Conservation (phyloP, 2,113 vertebrate species). For the Sander vitreus region DNA sequence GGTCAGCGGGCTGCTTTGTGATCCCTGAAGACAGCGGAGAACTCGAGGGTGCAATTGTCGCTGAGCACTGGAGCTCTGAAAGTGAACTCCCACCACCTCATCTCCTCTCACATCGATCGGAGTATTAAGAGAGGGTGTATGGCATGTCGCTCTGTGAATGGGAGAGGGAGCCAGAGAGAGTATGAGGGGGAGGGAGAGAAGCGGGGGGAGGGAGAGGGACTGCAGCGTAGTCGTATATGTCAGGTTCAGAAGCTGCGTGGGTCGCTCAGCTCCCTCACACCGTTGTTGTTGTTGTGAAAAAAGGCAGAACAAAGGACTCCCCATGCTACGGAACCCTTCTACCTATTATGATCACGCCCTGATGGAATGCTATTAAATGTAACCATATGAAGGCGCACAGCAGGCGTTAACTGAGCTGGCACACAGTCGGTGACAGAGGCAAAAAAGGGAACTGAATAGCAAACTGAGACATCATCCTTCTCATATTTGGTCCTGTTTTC, state of each 20-base stretch:
- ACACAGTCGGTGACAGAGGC: conserved; percentile 55
- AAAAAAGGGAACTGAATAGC: conserved; percentile 50
- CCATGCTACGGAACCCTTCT: conserved; percentile 61
- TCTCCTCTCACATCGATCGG: conserved; percentile 74
- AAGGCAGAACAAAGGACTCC: conserved; percentile 78
- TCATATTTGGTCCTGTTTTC: conserved; percentile 56
- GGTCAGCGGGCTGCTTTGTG: conserved; percentile 50
- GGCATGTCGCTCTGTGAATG: conserved; percentile 76
- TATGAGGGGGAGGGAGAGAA: conserved; percentile 59
- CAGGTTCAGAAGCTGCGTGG: conserved; percentile 72
- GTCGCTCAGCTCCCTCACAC: conserved; percentile 72
- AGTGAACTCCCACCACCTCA: conserved; percentile 72
- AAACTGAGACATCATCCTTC: conserved; percentile 60
- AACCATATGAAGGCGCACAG: conserved; percentile 67
- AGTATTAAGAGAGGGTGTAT: conserved; percentile 76
- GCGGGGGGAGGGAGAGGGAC: conserved; percentile 51
- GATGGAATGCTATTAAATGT: conserved; percentile 73
- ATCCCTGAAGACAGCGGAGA: conserved; percentile 53
- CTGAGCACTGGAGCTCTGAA: conserved; percentile 51
- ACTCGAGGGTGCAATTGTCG: conserved; percentile 57
- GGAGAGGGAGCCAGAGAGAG: conserved; percentile 55
- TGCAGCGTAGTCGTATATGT: conserved; percentile 73
- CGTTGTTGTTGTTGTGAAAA: conserved; percentile 75
- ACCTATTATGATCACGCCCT: conserved; percentile 68
- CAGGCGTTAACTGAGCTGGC: conserved; percentile 69